A percentile compares a stretch with the other conserved stretches of the same genome.
phyloP scores from a whole-genome alignment of 64 coral and sea anemone genomes.

The Trachythela sp. region DNA sequence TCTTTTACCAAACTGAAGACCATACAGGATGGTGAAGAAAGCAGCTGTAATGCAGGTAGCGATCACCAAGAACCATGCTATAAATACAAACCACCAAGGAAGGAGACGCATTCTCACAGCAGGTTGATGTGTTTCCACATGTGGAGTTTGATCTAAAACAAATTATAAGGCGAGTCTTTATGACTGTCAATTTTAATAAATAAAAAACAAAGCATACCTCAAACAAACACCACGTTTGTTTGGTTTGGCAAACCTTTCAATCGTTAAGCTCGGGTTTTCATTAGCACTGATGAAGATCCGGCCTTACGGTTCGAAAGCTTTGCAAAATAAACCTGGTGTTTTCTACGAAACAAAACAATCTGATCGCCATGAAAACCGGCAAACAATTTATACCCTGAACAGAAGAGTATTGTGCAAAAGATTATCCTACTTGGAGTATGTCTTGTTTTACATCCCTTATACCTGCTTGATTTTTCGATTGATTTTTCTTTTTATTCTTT shows the following conservation, averaged over 20 bases:
- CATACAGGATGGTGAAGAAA: slow-evolving; percentile 74
- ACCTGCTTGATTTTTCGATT: background rate
- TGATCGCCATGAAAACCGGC: background rate
- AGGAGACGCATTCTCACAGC: slow-evolving; percentile 37
- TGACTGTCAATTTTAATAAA: too few relatives aligned
- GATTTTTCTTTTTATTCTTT: background rate
- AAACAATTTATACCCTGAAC: background rate
- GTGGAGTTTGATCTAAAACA: background rate
- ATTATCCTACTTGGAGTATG: too few relatives aligned
- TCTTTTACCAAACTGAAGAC: slow-evolving; percentile 40
- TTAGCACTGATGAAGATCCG: background rate
- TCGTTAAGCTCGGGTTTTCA: too few relatives aligned
- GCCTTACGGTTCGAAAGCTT: too few relatives aligned
- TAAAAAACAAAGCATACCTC: too few relatives aligned
- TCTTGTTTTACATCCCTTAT: too few relatives aligned
- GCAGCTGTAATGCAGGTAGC: slow-evolving; percentile 21
- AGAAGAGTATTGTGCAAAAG: too few relatives aligned
- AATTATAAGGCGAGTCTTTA: background rate
- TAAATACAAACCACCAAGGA: slow-evolving; percentile 91
- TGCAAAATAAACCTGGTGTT: too few relatives aligned
- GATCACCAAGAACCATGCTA: slow-evolving; percentile 76
- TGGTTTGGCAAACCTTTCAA: too few relatives aligned
- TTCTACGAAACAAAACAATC: background rate
- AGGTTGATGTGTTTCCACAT: background rate
- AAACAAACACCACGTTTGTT: too few relatives aligned